These are phyloP conservation scores for Ellobius talpinus DNA, from an alignment of 2,113 vertebrate species.

Conservation along the genomic window DNA sequence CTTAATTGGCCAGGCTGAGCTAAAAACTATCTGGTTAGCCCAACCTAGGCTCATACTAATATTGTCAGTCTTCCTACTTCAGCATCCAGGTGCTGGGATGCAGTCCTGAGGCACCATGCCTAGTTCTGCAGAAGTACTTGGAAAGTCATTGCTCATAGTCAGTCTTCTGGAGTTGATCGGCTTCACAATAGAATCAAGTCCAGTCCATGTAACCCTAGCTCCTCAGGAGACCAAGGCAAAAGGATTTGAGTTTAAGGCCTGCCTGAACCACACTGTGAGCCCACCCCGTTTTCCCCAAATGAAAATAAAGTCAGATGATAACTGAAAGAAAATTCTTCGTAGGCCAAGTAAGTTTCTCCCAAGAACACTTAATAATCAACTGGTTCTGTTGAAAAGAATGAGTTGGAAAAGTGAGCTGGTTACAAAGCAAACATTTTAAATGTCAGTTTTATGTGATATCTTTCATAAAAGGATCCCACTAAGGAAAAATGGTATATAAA, in stretches of 20 bases:
- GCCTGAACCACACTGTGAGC: not conserved
- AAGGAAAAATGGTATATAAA: not conserved
- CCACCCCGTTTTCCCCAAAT: not conserved
- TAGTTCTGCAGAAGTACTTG: not conserved
- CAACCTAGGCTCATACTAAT: not conserved
- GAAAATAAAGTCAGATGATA: not conserved
- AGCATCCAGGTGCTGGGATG: not conserved
- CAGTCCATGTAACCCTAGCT: not conserved
- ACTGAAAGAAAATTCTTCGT: constrained; percentile 23
- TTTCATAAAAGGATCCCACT: not conserved
- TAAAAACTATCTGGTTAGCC: not conserved
- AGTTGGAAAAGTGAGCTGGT: not conserved
- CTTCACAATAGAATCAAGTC: not conserved
- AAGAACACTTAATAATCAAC: constrained; percentile 12
- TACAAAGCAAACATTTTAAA: not conserved
- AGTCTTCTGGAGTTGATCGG: not conserved
- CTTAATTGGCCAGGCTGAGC: not conserved
- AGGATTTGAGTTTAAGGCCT: not conserved
- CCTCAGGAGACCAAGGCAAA: not conserved
- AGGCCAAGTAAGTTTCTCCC: constrained; percentile 18
- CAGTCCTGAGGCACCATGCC: not conserved
- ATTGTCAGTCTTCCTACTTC: not conserved
- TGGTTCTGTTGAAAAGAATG: constrained; percentile 21
- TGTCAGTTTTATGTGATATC: not conserved
- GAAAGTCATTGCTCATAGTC: not conserved